Evolutionary conservation across 2,113 vertebrate genomes (phyloP), one percentile per base, ranked within the genome.

Genomic region (Sarotherodon lohbergeri): DNA sequence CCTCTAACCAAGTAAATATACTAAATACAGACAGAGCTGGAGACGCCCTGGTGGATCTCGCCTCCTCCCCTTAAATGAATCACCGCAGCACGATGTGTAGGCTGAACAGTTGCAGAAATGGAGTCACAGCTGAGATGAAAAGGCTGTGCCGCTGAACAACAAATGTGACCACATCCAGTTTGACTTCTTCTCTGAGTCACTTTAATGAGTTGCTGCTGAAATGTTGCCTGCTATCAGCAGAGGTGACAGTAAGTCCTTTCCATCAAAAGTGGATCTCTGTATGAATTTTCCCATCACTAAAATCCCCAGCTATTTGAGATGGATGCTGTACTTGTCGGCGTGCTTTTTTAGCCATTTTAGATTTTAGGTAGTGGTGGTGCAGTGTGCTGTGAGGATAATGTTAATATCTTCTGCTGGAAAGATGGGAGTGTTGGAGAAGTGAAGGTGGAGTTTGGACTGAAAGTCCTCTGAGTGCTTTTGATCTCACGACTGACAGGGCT

Each of bases 1-100:
- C 93, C 92, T 66, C 71, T 0, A 48, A 85, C 85, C 90, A 82
- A 88, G 88, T 81, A 88, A 91, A 90, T 89, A 88, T 12, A 9
- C 43, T 90, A 88, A 91, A 90, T 59, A 87, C 73, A 92, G 82
- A 54, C 54, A 4, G 6, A 82, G 78, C 61, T 54, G 63, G 48
- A 55, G 79, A 79, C 17, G 5, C 16, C 68, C 32, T 7, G 29
- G 24, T 63, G 7, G 24, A n/a, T 78, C 34, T 43, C 24, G 57
- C 80, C 48, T 80, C 91, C 43, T 27, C 56, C n/a, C 22, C 63
- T 27, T 12, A 9, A 27, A 39, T 87, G 87, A 90, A 85, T 94
- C 86, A 48, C 71, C 43, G 78, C 78, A 14, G 88, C 80, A 4
- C 56, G 41, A 83, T 66, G 82, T 79, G 41, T 19, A 54, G 17